A percentile compares a stretch with the other conserved stretches of the same genome.
Conservation (phyloP, 23 tunicate species). For the Corella eumyota region DNA sequence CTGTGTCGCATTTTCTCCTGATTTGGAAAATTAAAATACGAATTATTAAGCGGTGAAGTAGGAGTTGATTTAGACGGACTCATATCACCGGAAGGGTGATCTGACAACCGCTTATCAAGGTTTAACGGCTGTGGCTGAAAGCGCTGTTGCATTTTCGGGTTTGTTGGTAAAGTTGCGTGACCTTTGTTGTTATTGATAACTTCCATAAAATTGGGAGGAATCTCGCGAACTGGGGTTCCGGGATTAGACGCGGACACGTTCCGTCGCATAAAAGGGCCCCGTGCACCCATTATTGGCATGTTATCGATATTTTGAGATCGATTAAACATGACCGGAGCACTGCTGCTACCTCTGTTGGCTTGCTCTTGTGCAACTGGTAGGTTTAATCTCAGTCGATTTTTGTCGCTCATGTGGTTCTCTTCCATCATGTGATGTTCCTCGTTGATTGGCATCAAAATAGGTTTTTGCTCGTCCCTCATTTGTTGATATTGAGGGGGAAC, state of each 20-base stretch:
- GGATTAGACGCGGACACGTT: constrained; percentile 30
- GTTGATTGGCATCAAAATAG: too few relatives aligned
- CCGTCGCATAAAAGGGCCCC: too few relatives aligned
- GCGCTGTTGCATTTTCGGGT: constrained; percentile 7
- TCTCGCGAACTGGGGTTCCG: constrained; percentile 31
- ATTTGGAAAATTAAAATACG: constrained; percentile 2
- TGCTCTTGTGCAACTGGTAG: neutral
- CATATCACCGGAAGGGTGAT: too few relatives aligned
- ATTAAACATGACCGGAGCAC: too few relatives aligned
- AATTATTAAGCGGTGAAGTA: neutral
- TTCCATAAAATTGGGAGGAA: constrained; percentile 13
- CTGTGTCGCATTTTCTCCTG: constrained; percentile 3
- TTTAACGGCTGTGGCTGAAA: constrained; percentile 1
- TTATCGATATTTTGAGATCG: too few relatives aligned
- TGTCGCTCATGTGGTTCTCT: too few relatives aligned
- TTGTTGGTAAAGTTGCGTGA: constrained; percentile 16
- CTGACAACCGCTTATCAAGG: neutral
- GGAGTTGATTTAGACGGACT: constrained; percentile 18
- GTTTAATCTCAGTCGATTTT: neutral
- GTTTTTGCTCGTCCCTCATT: too few relatives aligned
- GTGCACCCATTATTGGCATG: too few relatives aligned
- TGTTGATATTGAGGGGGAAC: too few relatives aligned
- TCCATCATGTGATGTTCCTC: too few relatives aligned
- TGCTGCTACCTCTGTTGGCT: neutral
- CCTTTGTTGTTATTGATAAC: constrained; percentile 1